phyloP scores from a whole-genome alignment of 2,888 invertebrate species.

The Synergus laeviventris region DNA sequence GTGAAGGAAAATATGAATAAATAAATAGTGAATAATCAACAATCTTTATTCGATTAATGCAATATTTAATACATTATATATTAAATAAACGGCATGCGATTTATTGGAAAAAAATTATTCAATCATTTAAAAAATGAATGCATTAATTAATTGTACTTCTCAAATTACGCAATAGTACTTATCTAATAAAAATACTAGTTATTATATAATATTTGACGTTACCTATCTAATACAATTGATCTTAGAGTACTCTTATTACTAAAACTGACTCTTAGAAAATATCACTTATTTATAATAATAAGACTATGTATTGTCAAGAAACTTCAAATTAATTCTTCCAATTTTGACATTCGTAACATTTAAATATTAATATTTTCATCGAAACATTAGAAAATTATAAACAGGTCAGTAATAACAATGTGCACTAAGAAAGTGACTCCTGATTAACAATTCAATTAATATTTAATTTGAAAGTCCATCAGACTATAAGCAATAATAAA shows the following conservation, averaged over 20 bases:
- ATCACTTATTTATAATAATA: background rate
- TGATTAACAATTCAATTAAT: background rate
- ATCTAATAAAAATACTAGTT: background rate
- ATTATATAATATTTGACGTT: too few species aligned
- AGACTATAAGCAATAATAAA: background rate
- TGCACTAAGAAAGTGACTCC: background rate
- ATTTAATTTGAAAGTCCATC: background rate
- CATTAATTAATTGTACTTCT: background rate
- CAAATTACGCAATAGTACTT: background rate
- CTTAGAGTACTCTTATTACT: too few species aligned
- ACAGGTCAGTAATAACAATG: background rate
- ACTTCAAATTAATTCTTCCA: background rate
- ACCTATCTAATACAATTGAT: too few species aligned
- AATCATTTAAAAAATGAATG: background rate
- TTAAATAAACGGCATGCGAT: too few species aligned
- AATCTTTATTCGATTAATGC: background rate
- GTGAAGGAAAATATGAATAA: too few species aligned
- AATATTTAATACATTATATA: background rate
- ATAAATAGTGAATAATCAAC: background rate
- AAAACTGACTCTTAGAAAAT: background rate
- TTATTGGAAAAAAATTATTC: background rate
- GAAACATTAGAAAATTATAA: background rate
- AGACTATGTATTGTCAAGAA: background rate
- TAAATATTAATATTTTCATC: background rate
- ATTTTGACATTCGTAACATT: background rate